Evolutionary conservation across 1,140 invertebrate genomes (phyloP).

Genomic region (Lordiphosa stackelbergi): DNA sequence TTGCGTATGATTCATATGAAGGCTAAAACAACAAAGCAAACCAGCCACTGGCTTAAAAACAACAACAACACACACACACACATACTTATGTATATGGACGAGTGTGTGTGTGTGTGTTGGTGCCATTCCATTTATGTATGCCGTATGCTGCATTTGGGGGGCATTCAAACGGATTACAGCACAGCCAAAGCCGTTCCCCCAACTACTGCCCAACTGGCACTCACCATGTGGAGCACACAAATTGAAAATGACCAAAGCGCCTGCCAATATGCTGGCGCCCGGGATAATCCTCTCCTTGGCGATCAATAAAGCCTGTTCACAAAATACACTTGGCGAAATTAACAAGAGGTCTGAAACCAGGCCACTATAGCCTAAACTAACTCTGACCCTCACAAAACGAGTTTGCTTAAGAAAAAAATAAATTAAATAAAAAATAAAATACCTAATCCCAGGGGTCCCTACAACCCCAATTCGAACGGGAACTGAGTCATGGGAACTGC

Average conservation of each 20-base stretch:
- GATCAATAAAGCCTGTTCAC: constrained; percentile 63
- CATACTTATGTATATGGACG: constrained; percentile 7
- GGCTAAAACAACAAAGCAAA: constrained; percentile 68
- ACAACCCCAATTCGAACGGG: no score
- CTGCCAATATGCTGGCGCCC: constrained; percentile 59
- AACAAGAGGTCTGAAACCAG: no score
- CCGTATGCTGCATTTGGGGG: constrained; percentile 53
- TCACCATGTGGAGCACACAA: constrained; percentile 33
- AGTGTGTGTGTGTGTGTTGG: constrained; percentile 30
- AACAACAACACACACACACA: constrained; percentile 9
- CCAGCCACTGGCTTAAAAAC: constrained; percentile 48
- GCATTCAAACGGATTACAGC: constrained; percentile 71
- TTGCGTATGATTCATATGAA: constrained; percentile 74
- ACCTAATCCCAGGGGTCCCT: no score
- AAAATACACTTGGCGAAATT: constrained; percentile 22
- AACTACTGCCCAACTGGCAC: constrained; percentile 6
- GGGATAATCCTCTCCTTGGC: constrained; percentile 63
- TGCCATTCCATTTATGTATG: constrained; percentile 15
- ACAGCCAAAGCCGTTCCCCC: constrained; percentile 26
- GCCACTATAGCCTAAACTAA: no score
- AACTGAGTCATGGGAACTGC: no score
- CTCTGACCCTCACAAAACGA: no score
- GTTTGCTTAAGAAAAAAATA: no score
- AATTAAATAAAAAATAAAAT: no score
- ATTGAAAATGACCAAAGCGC: constrained; percentile 65